These are phyloP conservation scores for Mechanitis mazaeus DNA, from an alignment of 2,888 invertebrate genomes.

Conservation along the genomic window DNA sequence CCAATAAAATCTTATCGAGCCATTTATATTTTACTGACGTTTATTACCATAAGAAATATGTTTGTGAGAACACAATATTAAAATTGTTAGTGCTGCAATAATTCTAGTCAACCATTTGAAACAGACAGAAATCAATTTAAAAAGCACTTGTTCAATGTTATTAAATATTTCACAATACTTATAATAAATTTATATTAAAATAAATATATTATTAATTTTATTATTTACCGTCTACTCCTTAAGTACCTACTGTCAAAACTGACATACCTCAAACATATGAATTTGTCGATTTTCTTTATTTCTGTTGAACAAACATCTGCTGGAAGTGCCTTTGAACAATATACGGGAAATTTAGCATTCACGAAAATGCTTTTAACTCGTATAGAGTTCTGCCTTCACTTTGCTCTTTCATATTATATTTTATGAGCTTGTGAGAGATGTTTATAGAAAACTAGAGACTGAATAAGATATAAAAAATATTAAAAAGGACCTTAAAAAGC, in stretches of 20 bases:
- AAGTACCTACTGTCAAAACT: neutral
- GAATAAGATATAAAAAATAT: no score
- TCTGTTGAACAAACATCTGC: constrained; percentile 6
- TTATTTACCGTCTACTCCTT: no score
- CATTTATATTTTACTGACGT: constrained; percentile 4
- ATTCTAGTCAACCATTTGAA: neutral
- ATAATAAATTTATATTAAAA: no score
- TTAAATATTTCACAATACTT: no score
- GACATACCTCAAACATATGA: constrained; percentile 1
- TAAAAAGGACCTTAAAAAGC: no score
- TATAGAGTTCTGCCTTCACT: constrained; percentile 4
- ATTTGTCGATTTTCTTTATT: constrained; percentile 14
- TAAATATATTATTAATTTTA: no score
- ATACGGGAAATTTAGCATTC: constrained; percentile 9
- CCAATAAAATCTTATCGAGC: constrained; percentile 4
- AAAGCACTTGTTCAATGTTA: no score
- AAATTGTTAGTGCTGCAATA: neutral
- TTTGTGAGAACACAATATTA: neutral
- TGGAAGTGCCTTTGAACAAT: constrained; percentile 6
- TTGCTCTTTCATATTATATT: neutral
- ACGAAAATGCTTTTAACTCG: constrained; percentile 5
- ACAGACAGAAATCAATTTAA: no score
- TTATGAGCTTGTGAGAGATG: neutral
- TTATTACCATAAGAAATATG: neutral
- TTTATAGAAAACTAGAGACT: no score